These are phyloP conservation scores for Montipora sp. DNA, from an alignment of 64 coral and sea anemone species.

Conservation along the genomic window DNA sequence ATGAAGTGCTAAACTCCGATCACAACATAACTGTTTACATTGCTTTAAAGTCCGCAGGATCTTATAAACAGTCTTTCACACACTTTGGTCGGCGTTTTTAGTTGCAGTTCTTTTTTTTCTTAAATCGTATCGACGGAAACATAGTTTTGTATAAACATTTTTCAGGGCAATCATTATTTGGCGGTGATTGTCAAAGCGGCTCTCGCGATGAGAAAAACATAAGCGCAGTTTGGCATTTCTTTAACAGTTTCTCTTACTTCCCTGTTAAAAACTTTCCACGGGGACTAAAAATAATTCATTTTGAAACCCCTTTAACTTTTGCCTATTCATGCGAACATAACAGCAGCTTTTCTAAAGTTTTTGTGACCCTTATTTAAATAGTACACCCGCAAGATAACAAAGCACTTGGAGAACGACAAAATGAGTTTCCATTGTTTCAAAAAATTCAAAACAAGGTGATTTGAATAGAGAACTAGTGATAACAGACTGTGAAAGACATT, in stretches of 20 bases:
- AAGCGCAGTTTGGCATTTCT: neutral
- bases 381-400: conserved; percentile 29
- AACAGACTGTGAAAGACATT: conserved; percentile 19
- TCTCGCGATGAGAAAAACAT: conserved; percentile 32
- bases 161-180: neutral
- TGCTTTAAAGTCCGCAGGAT: neutral
- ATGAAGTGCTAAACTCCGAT: conserved; percentile 55
- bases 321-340: too few species aligned
- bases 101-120: neutral
- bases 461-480: neutral
- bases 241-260: neutral
- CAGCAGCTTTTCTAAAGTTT: neutral
- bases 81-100: conserved; percentile 7
- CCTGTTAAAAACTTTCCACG: neutral
- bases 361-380: conserved; percentile 18
- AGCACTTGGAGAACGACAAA: conserved; percentile 39
- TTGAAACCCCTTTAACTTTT: neutral
- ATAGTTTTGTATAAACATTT: conserved; percentile 48
- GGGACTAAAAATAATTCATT: neutral
- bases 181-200: neutral
- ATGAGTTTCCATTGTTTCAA: conserved; percentile 53
- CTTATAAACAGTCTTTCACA: conserved; percentile 40
- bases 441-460: conserved; percentile 58
- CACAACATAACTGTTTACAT: conserved; percentile 51
- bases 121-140: conserved; percentile 2